These are phyloP conservation scores for Bagarius yarrelli DNA, from an alignment of 2,113 vertebrate species.

Conservation along the genomic window DNA sequence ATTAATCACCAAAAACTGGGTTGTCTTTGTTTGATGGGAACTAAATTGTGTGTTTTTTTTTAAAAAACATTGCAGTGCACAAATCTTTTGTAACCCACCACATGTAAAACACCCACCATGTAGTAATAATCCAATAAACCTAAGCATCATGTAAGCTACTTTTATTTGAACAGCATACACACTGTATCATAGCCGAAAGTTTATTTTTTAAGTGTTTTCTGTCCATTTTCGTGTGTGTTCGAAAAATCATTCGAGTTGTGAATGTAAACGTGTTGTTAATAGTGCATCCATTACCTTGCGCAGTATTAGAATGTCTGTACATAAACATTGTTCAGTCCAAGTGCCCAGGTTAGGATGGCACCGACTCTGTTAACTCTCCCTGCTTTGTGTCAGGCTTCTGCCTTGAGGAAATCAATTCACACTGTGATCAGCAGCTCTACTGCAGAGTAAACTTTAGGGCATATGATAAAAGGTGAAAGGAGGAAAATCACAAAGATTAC, in stretches of 20 bases:
- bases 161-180: conserved; percentile 61
- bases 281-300: conserved; percentile 70
- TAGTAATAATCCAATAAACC: conserved; percentile 35
- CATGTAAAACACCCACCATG: conserved; percentile 22
- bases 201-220: conserved; percentile 60
- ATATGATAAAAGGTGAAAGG: conserved; percentile 63
- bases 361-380: conserved; percentile 67
- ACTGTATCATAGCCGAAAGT: conserved; percentile 53
- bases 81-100: conserved; percentile 41
- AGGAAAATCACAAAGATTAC: conserved; percentile 58
- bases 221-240: conserved; percentile 58
- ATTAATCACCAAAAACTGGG: conserved; percentile 8
- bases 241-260: conserved; percentile 69
- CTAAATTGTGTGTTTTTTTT: conserved; percentile 29
- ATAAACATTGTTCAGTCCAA: conserved; percentile 71
- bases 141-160: conserved; percentile 56
- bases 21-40: conserved; percentile 24
- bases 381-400: conserved; percentile 71
- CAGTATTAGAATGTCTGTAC: conserved; percentile 83
- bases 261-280: conserved; percentile 75
- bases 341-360: conserved; percentile 69
- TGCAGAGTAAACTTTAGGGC: conserved; percentile 70
- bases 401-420: conserved; percentile 72
- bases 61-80: conserved; percentile 28
- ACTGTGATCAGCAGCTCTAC: conserved; percentile 91